These are phyloP conservation scores for Rhynchophorus ferrugineus DNA, from an alignment of 1,140 invertebrate species.

Conservation along the genomic window DNA sequence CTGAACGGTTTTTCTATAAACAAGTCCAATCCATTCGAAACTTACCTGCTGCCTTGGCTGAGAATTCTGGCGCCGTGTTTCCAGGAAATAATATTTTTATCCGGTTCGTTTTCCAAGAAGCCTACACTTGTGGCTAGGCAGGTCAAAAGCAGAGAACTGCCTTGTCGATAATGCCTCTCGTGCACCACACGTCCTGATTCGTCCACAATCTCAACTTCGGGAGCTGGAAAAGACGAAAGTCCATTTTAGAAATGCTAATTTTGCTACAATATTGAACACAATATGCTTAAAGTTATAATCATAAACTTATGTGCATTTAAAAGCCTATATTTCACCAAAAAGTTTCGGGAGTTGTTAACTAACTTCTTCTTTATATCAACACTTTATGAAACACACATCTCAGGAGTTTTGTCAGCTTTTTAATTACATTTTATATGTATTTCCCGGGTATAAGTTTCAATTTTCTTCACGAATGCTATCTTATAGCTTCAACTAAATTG, in stretches of 20 bases:
- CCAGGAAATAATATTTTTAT: slow-evolving; percentile 35
- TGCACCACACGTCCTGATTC: slow-evolving; percentile 57
- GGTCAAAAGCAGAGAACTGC: slow-evolving; percentile 62
- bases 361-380: too few species aligned
- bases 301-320: too few species aligned
- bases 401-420: too few species aligned
- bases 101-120: slow-evolving; percentile 32
- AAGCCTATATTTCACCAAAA: too few species aligned
- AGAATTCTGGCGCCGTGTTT: slow-evolving; percentile 35
- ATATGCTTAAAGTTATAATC: background rate
- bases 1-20: too few species aligned
- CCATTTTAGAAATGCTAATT: slow-evolving; percentile 5
- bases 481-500: too few species aligned
- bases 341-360: too few species aligned
- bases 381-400: too few species aligned
- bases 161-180: slow-evolving; percentile 64
- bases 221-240: slow-evolving; percentile 53
- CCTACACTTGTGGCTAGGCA: slow-evolving; percentile 49
- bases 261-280: background rate
- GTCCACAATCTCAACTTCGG: slow-evolving; percentile 57
- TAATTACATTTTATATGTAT: too few species aligned
- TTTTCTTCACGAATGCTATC: too few species aligned
- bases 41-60: slow-evolving; percentile 41
- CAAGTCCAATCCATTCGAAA: too few species aligned
- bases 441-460: too few species aligned